Conservation (phyloP, 2,113 vertebrate genomes). For the Talpa occidentalis region DNA sequence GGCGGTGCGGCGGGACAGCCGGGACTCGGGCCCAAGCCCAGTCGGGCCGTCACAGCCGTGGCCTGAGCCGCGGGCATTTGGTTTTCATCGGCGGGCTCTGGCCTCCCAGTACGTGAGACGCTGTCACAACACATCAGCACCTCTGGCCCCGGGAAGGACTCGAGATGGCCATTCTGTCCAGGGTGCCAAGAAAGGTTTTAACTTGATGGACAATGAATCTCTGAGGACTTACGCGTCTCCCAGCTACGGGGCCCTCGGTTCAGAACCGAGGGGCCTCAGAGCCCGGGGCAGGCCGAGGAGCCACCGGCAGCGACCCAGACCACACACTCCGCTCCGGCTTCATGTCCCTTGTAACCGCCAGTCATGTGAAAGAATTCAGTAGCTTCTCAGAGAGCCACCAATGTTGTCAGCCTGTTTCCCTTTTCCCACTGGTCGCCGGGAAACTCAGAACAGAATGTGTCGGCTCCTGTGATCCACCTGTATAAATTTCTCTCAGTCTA, state of each 20-base stretch:
- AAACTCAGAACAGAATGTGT: neutral
- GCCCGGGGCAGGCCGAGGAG: too few species aligned
- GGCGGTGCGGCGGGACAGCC: neutral
- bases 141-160: neutral
- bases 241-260: fast-evolving
- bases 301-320: too few species aligned
- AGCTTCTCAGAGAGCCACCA: neutral
- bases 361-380: neutral
- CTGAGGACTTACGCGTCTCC: neutral
- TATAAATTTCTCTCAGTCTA: neutral
- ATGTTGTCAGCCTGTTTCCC: neutral
- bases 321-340: fast-evolving
- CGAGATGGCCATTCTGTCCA: too few species aligned
- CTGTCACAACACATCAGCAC: fast-evolving
- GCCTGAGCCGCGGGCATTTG: neutral
- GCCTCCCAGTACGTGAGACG: too few species aligned
- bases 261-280: too few species aligned
- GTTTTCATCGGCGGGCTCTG: neutral
- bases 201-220: neutral
- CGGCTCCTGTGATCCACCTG: neutral
- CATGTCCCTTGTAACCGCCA: neutral
- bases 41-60: neutral
- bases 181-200: neutral
- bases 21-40: neutral
- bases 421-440: neutral